Evolutionary conservation across 2,888 invertebrate species (phyloP), one percentile per base, ranked within the genome.

Genomic region (Eledone cirrhosa): DNA sequence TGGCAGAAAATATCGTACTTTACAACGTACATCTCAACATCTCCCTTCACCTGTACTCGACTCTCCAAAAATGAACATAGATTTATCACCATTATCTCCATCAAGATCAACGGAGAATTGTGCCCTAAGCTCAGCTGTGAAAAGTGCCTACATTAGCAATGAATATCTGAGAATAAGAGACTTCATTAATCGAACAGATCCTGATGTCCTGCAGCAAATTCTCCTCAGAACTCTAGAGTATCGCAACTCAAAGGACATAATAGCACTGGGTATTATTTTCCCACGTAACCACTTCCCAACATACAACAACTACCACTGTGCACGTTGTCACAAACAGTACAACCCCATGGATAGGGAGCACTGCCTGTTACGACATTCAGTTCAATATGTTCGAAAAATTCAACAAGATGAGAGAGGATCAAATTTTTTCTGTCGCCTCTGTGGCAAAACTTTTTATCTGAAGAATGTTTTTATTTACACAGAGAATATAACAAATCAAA

Each of bases 231-330:
- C 65, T 13, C 47, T 78, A 8, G 65, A 65, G 31, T 41, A 67
- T 33, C 65, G 67, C 24, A 78, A 67, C 29, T 78, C 78, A 27
- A 78, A 78, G 22, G 67, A 78, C 48, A 78, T 78, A 14, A 78
- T 78, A 19, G 78, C 78, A 14, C 48, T 78, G 22, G 78, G 78
- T 2, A 78, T 78, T 48, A 67, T 78, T 19, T 78, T 78, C 48
- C 78, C 78, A 11, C 65, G 78, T 22, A 41, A 67, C 27, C 41
- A 41, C 16, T 78, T 65, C 47, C 67, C 78, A 2, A 48, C 78
- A n/a, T 41, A 48, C 14, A 78, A 41, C 22, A 65, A 48, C 24
- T 65, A 31, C n/a, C 78, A 78, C 27, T 78, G 78, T 78, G 78
- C 48, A 2, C 78, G 78, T 7, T 78, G 78, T 48, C 78, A 78